Conservation (phyloP, 2,113 vertebrate genomes). For the Vicugna pacos region DNA sequence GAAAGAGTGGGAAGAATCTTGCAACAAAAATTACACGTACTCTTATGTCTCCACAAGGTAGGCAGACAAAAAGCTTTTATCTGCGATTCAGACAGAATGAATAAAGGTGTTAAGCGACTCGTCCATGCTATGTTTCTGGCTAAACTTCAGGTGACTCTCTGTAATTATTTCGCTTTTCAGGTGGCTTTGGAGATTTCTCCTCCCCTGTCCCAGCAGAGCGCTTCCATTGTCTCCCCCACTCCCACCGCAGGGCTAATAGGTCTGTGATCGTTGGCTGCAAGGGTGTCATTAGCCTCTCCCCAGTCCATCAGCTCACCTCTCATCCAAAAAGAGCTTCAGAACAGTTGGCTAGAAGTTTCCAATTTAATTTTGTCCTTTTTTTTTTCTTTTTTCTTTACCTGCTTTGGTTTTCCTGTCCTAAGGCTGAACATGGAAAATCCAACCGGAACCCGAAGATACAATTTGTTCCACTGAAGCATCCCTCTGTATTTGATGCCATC, state of each 20-base stretch:
- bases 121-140: slow-evolving; percentile 61
- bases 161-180: slow-evolving; percentile 77
- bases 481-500: slow-evolving; percentile 10
- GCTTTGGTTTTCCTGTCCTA: slow-evolving; percentile 52
- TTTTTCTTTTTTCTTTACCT: not conserved
- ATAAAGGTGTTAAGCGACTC: slow-evolving; percentile 73
- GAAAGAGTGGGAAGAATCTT: slow-evolving; percentile 54
- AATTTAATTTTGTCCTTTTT: slow-evolving; percentile 5
- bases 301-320: slow-evolving; percentile 43
- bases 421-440: slow-evolving; percentile 24
- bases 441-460: not conserved
- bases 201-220: not conserved
- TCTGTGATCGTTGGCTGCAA: slow-evolving; percentile 54
- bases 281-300: slow-evolving; percentile 65
- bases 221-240: slow-evolving; percentile 57
- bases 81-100: slow-evolving; percentile 58
- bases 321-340: slow-evolving; percentile 58
- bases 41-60: slow-evolving; percentile 29
- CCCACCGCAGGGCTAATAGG: slow-evolving; percentile 34
- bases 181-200: slow-evolving; percentile 64
- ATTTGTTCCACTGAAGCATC: slow-evolving; percentile 17
- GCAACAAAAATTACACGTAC: slow-evolving; percentile 60
- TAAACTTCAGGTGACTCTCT: slow-evolving; percentile 69
- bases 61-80: slow-evolving; percentile 70
- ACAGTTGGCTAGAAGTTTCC: slow-evolving; percentile 61